Conservation (phyloP, 2,888 invertebrate genomes). For the Leucophenga maculata region DNA sequence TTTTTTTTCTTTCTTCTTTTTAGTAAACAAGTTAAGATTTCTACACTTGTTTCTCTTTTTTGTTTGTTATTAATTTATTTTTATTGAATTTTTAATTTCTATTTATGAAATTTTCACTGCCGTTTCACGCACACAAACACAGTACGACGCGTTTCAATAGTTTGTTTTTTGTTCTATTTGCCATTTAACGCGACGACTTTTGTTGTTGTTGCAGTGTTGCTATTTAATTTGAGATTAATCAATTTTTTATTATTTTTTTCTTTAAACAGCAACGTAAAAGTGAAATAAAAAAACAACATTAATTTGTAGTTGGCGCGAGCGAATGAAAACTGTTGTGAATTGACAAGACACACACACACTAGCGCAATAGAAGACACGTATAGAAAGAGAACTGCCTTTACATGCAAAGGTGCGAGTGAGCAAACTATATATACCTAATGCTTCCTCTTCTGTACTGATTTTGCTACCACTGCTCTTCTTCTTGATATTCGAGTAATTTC, state of each 20-base stretch:
- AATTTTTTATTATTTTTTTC: conserved; percentile 19
- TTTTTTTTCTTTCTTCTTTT: no score
- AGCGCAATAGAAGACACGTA: conserved; percentile 35
- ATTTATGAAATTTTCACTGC: neutral
- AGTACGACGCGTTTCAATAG: conserved; percentile 28
- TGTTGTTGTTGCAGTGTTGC: neutral
- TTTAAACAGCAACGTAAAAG: conserved; percentile 41
- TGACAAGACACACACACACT: conserved; percentile 42
- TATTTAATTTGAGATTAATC: conserved; percentile 11
- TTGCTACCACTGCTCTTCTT: conserved; percentile 55
- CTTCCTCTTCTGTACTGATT: conserved; percentile 59
- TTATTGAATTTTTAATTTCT: neutral
- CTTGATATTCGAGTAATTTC: conserved; percentile 38
- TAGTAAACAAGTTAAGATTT: no score
- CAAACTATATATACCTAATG: conserved; percentile 39
- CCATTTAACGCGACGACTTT: conserved; percentile 37
- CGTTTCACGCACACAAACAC: neutral
- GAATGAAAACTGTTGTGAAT: neutral
- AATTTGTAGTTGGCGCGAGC: conserved; percentile 13
- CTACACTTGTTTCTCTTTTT: conserved; percentile 10
- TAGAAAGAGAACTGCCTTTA: conserved; percentile 31
- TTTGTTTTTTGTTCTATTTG: conserved; percentile 33
- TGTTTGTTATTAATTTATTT: neutral
- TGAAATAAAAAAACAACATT: conserved; percentile 40
- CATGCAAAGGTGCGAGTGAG: neutral